Evolutionary conservation across 2,113 vertebrate species (phyloP), one percentile per base, ranked within the genome.

Genomic region (Sula dactylatra): DNA sequence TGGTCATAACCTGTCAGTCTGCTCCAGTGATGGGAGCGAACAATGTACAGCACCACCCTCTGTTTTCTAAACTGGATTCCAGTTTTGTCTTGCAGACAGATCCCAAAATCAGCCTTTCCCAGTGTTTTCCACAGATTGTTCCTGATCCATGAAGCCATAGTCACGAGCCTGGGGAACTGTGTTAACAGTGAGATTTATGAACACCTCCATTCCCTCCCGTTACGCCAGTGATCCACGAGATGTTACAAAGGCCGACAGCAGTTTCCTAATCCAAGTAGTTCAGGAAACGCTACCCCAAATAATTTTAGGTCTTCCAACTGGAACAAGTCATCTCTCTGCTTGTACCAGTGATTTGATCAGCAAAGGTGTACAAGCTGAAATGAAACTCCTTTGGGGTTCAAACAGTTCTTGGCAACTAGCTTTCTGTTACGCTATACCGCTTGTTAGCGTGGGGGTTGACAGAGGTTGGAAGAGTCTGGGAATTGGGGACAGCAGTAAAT

Each of bases 21-120:
- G 25, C 42, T 22, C 44, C 82, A 64, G 34, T 1, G 8, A 29
- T 0, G 0, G 40, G 18, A 64, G 11, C 0, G 0, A 79, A 42
- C 34, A 38, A 11, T 2, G 20, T 1, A 44, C 11, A 16, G 49
- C 61, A 40, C 14, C 59, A 61, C 25, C 20, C 31, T 20, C 74
- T 16, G 34, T 8, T 44, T 71, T 25, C 50, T 36, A n/a, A 82
- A 34, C 52, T 13, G 31, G 42, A 27, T 34, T 66, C 55, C 19
- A 42, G 29, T 52, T 82, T 9, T 50, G 44, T 16, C 69, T 69
- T 65, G 45, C 26, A 90, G 82, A 32, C 2, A 77, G 32, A 45
- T 18, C 26, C 59, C 36, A 2, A 70, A 67, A 61, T 25, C 79
- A 78, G 50, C 70, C 49, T 55, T 47, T 50, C 65, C 55, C 78